phyloP scores from a whole-genome alignment of 1,140 invertebrate species.

The Drosophila tristis region DNA sequence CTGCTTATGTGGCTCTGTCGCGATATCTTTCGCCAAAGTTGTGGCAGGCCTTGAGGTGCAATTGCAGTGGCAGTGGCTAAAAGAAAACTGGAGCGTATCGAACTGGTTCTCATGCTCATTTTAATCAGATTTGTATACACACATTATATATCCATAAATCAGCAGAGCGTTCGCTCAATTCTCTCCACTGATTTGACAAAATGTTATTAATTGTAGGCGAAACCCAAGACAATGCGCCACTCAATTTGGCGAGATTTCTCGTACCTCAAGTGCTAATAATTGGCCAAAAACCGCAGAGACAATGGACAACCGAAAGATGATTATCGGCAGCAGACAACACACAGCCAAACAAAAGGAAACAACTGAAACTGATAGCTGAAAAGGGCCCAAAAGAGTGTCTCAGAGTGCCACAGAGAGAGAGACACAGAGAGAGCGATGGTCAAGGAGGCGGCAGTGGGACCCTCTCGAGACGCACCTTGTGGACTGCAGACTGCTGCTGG shows the following conservation, averaged over 20 bases:
- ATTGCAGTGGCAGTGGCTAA: constrained; percentile 52
- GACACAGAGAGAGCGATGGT: background rate
- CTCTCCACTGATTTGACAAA: constrained; percentile 65
- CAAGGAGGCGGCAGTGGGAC: constrained; percentile 3
- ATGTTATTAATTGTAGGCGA: constrained; percentile 73
- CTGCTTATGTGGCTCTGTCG: constrained; percentile 2
- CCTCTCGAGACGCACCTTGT: constrained; percentile 41
- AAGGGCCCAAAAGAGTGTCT: background rate
- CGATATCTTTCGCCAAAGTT: constrained; percentile 38
- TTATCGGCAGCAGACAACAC: constrained; percentile 45
- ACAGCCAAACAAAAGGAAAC: constrained; percentile 11
- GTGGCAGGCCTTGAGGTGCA: constrained; percentile 24
- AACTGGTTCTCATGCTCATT: constrained; percentile 23
- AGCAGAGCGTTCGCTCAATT: constrained; percentile 6
- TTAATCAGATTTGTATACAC: constrained; percentile 28
- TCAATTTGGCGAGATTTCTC: constrained; percentile 59
- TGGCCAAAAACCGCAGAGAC: constrained; percentile 57
- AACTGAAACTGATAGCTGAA: constrained; percentile 44
- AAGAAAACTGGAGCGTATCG: constrained; percentile 45
- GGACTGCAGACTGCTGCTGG: constrained; percentile 10
- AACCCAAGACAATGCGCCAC: constrained; percentile 50
- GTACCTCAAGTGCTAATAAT: constrained; percentile 75
- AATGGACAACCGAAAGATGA: constrained; percentile 62
- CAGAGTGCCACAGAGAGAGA: constrained; percentile 10
- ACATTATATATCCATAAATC: constrained; percentile 2